Conservation (phyloP, 1,140 invertebrate genomes). For the Adoxophyes honmai region DNA sequence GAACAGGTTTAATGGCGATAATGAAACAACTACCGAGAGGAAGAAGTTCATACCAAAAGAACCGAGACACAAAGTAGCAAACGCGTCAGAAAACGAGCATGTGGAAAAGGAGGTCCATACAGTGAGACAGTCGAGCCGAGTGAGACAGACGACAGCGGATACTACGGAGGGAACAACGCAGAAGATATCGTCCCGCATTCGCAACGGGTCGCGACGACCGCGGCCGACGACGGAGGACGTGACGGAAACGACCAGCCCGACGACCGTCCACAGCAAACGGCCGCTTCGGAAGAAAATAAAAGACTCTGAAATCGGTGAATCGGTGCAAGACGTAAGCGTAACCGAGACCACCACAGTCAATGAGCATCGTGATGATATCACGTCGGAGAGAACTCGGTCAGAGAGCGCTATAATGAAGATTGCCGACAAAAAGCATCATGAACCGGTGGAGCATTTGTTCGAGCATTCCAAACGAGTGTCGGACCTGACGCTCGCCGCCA, state of each 20-base stretch:
- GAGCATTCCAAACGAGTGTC: conserved; percentile 79
- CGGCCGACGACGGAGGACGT: conserved; percentile 52
- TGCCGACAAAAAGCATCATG: conserved; percentile 64
- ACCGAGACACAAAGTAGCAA: conserved; percentile 53
- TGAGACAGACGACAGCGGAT: conserved; percentile 40
- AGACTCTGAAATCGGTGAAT: conserved; percentile 59
- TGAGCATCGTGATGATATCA: conserved; percentile 55
- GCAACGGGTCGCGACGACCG: conserved; percentile 50
- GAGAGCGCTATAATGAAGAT: conserved; percentile 78
- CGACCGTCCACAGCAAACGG: conserved; percentile 43
- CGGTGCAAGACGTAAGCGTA: conserved; percentile 57
- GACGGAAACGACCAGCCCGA: conserved; percentile 41
- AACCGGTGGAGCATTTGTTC: conserved; percentile 56
- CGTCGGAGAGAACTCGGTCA: conserved; percentile 68
- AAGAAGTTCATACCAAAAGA: conserved; percentile 74
- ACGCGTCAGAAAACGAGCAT: conserved; percentile 47
- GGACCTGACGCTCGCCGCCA: conserved; percentile 78
- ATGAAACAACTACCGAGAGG: conserved; percentile 64
- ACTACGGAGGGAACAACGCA: conserved; percentile 43
- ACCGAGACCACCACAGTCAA: conserved; percentile 45
- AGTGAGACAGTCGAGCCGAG: conserved; percentile 34
- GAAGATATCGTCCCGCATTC: conserved; percentile 61
- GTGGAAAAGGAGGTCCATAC: conserved; percentile 48
- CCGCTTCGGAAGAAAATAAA: conserved; percentile 58
- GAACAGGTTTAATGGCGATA: conserved; percentile 43